Base-by-base conservation (phyloP, 30 jellyfish, hydroid and myxozoan genomes). In the Hydractinia symbiolongicarpus region DNA sequence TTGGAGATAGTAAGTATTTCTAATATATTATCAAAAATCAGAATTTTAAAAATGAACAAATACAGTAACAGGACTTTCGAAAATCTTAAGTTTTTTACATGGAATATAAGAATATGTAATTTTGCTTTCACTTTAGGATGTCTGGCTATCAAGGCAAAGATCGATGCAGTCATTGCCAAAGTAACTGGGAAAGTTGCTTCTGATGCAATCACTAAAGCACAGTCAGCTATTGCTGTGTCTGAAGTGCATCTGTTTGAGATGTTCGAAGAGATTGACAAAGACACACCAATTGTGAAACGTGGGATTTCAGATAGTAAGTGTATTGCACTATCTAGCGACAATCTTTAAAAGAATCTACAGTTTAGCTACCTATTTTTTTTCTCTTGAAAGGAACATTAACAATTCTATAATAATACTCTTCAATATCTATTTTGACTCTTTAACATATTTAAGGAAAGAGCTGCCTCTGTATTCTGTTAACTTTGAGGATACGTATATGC, bases 1-100 rank as follows among this genome's bases (percentile, higher is more conserved):
- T 49, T 55, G 68, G 61, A 74, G 83, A 74, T 49, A 30, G 83
- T 74, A 51, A 74, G 83, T 50, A n/a, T 5, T 40, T 74, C 44
- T 30, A 30, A 30, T 30, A 30, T 30, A 30, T 30, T 30, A 30
- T 30, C 44, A 30, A 30, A 30, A 30, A 30, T 30, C 44, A 30
- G 44, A 30, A 30, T 30, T 1, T 30, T 30, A 30, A 30, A 30
- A 30, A 30, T 30, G 44, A 30, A 30, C 44, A 30, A 30, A 30
- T 30, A 30, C 44, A 30, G 44, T 30, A 30, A 30, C 44, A 30
- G 44, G 44, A 30, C 44, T 30, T 19, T 8, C 30, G 4, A 4
- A 66, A 66, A 19, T 1, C 49, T 66, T 13, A 19, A 1, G 4
- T 0, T 66, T 66, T 13, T 1, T 53, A 6, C 15, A 6, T 4